phyloP scores from a whole-genome alignment of 2,797 vertebrate genomes.

The Scyliorhinus canicula region DNA sequence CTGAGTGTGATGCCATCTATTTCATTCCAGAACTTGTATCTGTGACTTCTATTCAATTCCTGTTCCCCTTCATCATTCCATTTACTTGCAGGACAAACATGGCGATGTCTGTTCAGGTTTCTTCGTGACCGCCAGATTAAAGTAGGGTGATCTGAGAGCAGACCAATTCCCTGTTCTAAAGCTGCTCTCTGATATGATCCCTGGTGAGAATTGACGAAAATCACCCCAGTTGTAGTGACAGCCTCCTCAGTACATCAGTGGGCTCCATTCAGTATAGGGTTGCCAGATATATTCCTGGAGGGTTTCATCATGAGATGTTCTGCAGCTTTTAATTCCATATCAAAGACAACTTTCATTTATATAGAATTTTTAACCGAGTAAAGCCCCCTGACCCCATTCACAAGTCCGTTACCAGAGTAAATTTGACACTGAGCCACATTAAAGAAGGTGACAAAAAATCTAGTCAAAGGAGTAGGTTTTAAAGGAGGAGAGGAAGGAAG shows the following conservation, averaged over 20 bases:
- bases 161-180: background rate
- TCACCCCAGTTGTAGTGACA: background rate
- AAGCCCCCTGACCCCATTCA: background rate
- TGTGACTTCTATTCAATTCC: background rate
- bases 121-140: background rate
- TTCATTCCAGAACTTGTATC: background rate
- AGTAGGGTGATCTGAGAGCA: background rate
- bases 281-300: background rate
- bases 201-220: background rate
- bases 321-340: background rate
- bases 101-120: background rate
- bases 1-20: background rate
- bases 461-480: background rate
- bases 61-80: background rate
- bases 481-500: background rate
- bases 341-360: background rate
- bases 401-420: background rate
- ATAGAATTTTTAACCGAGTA: background rate
- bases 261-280: background rate
- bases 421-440: background rate
- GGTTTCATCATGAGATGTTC: background rate
- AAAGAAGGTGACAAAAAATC: too few relatives aligned
- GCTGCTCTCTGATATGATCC: background rate
- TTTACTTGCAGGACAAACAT: background rate
- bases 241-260: background rate